phyloP scores from a whole-genome alignment of 2,888 invertebrate species.

The Gisinianus flammeolus region DNA sequence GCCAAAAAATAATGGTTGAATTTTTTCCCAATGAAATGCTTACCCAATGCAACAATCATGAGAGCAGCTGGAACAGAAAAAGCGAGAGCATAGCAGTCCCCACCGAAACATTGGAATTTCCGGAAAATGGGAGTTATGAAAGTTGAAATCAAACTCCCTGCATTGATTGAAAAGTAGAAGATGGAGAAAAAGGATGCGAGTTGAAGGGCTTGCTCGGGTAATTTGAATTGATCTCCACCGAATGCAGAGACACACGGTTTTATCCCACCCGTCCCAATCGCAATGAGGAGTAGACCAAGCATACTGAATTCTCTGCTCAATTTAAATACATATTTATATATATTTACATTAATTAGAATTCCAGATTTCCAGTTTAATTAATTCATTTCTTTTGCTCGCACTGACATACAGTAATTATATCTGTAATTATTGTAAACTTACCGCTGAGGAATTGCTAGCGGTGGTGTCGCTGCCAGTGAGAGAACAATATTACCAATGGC shows the following conservation, averaged over 20 bases:
- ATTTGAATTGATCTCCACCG: constrained; percentile 89
- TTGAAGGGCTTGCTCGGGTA: constrained; percentile 79
- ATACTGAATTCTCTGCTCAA: constrained; percentile 62
- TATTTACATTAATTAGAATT: neutral
- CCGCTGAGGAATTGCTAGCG: constrained; percentile 29
- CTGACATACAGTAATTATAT: too few species aligned
- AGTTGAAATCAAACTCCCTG: constrained; percentile 68
- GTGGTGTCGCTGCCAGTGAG: constrained; percentile 63
- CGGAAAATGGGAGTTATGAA: constrained; percentile 75
- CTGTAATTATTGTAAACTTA: too few species aligned
- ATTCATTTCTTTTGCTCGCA: too few species aligned
- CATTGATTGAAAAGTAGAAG: constrained; percentile 92
- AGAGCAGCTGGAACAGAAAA: constrained; percentile 49
- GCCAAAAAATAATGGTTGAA: neutral
- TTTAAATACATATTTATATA: neutral
- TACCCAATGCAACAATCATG: constrained; percentile 46
- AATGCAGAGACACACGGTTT: constrained; percentile 95
- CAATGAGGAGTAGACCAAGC: constrained; percentile 69
- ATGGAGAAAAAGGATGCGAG: constrained; percentile 89
- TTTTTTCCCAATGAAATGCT: constrained; percentile 3
- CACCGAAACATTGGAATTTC: constrained; percentile 61
- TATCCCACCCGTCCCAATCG: constrained; percentile 89
- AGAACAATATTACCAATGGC: constrained; percentile 65
- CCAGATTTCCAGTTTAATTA: too few species aligned
- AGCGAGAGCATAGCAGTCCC: constrained; percentile 45